phyloP scores from a whole-genome alignment of 1,140 invertebrate species.

The Diachasma alloeum region DNA sequence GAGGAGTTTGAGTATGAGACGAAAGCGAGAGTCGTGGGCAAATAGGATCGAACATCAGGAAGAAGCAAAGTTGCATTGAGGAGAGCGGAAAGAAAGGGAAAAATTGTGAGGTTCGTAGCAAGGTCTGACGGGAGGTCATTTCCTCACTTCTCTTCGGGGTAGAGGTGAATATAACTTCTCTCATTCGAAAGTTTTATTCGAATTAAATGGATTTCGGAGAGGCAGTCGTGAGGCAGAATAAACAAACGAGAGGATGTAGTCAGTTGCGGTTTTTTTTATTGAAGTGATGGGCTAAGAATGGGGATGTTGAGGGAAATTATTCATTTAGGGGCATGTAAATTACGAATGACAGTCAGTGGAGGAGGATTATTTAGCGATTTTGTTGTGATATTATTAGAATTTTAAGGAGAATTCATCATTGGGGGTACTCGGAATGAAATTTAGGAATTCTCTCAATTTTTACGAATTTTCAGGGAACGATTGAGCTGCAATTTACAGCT shows the following conservation, averaged over 20 bases:
- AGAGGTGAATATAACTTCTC: background rate
- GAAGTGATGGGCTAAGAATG: background rate
- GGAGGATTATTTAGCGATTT: too few relatives aligned
- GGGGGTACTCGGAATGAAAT: too few relatives aligned
- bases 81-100: background rate
- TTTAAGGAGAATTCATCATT: too few relatives aligned
- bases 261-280: background rate
- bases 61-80: background rate
- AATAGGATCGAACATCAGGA: background rate
- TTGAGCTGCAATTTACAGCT: too few relatives aligned
- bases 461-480: too few relatives aligned
- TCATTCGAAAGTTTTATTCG: background rate
- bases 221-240: too few relatives aligned
- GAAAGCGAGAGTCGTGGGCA: slow-evolving; percentile 13
- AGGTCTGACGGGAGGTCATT: background rate
- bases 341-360: too few relatives aligned
- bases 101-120: background rate
- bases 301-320: too few relatives aligned
- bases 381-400: too few relatives aligned
- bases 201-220: background rate
- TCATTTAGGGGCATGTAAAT: too few relatives aligned
- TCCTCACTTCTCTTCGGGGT: background rate
- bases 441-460: too few relatives aligned
- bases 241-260: too few relatives aligned
- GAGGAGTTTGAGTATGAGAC: background rate